Percentiles rank a stretch among this genome's conserved stretches.
Evolutionary conservation across 2,797 vertebrate species (phyloP).

Genomic region (Arrhamphus sclerolepis): DNA sequence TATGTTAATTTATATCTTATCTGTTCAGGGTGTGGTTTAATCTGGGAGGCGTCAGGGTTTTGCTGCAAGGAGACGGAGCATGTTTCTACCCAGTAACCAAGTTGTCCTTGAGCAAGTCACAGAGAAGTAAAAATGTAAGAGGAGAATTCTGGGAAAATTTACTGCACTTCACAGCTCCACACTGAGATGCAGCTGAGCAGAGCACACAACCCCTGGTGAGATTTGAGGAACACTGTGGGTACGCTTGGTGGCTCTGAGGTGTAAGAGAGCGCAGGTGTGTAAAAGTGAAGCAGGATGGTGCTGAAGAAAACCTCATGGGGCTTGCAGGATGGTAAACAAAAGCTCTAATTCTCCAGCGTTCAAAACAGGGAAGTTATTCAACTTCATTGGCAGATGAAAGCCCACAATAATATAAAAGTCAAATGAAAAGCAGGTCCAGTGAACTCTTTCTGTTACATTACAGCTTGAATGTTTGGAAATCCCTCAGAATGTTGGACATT

Average conservation of each 20-base stretch:
- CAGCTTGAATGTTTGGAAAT: no score
- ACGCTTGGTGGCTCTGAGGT: constrained; percentile 20
- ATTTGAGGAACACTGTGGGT: constrained; percentile 34
- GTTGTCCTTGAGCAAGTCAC: constrained; percentile 23
- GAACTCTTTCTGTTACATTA: no score
- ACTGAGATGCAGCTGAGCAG: constrained; percentile 28
- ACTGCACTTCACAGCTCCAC: constrained; percentile 13
- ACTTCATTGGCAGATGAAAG: no score
- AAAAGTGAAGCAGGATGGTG: constrained; percentile 22
- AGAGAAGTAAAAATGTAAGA: constrained; percentile 26
- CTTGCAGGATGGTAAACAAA: no score
- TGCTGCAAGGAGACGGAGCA: constrained; percentile 1
- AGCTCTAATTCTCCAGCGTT: no score
- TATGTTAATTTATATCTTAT: constrained; percentile 49
- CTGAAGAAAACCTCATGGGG: constrained; percentile 19
- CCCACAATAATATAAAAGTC: no score
- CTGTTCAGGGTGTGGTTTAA: constrained; percentile 8
- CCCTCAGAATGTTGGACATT: no score
- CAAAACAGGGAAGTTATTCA: no score
- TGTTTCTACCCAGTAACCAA: constrained; percentile 32
- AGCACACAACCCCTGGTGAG: constrained; percentile 32
- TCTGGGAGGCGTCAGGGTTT: not conserved
- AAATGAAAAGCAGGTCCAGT: no score
- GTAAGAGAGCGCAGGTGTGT: constrained; percentile 42
- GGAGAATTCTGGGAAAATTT: constrained; percentile 18